phyloP scores from a whole-genome alignment of 2,888 invertebrate species.

The Acleris laterana region DNA sequence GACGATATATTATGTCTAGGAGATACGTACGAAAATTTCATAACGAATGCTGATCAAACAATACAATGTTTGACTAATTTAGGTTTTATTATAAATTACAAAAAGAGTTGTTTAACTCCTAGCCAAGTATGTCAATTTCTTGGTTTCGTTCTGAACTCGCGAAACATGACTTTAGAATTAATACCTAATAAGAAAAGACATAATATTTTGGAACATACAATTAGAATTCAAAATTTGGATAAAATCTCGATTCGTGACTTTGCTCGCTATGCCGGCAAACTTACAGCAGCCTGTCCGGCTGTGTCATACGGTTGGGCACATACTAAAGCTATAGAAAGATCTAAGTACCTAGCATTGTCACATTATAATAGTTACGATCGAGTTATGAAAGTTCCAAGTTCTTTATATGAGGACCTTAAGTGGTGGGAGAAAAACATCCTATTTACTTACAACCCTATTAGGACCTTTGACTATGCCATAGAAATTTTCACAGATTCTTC shows the following conservation, averaged over 20 bases:
- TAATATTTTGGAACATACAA: neutral
- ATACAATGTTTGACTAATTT: neutral
- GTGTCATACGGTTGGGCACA: slow-evolving; percentile 8
- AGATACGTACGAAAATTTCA: slow-evolving; percentile 1
- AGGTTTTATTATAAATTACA: slow-evolving; percentile 5
- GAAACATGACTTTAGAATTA: neutral
- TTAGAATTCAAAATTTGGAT: neutral
- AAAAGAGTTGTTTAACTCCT: neutral
- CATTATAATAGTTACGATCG: neutral
- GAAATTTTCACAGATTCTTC: slow-evolving; percentile 5
- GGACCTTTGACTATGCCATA: neutral
- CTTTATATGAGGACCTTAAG: slow-evolving; percentile 4
- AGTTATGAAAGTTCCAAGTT: slow-evolving; percentile 4
- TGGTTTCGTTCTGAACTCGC: neutral
- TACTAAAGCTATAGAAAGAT: slow-evolving; percentile 10
- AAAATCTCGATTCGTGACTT: slow-evolving; percentile 4
- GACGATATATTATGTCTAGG: slow-evolving; percentile 6
- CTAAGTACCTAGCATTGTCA: slow-evolving; percentile 1
- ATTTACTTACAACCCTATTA: neutral
- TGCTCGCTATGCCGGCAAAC: neutral
- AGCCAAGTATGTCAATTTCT: neutral
- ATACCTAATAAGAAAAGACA: neutral
- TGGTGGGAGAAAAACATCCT: slow-evolving; percentile 21
- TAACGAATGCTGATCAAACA: neutral
- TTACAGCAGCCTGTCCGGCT: slow-evolving; percentile 10